Evolutionary conservation across 2,797 vertebrate species (phyloP).

Genomic region (Rhinella marina): DNA sequence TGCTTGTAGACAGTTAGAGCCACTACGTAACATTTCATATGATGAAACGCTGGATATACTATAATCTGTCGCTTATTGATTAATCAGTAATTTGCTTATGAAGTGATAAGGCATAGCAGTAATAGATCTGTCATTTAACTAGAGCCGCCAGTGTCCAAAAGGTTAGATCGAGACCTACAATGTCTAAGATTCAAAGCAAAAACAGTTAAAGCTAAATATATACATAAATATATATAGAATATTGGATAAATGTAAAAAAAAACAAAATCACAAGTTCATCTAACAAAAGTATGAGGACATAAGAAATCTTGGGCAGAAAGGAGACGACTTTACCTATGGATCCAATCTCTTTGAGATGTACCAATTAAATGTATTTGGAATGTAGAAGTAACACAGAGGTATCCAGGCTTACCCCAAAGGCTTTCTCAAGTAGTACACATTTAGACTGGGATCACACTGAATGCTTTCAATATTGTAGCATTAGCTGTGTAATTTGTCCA

Average conservation of each 20-base stretch:
- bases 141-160: slow-evolving; percentile 64
- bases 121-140: slow-evolving; percentile 32
- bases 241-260: background rate
- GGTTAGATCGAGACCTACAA: slow-evolving; percentile 53
- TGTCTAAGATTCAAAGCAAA: slow-evolving; percentile 42
- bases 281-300: background rate
- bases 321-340: background rate
- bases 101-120: slow-evolving; percentile 66
- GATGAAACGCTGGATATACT: slow-evolving; percentile 71
- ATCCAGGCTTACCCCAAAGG: slow-evolving; percentile 32
- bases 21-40: slow-evolving; percentile 74
- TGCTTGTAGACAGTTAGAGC: slow-evolving; percentile 73
- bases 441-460: slow-evolving; percentile 45
- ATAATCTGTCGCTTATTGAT: slow-evolving; percentile 69
- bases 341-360: background rate
- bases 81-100: slow-evolving; percentile 70
- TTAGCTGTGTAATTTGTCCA: slow-evolving; percentile 53
- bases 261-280: slow-evolving; percentile 1
- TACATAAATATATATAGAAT: background rate
- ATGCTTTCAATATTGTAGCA: slow-evolving; percentile 54
- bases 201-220: slow-evolving; percentile 24
- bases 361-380: slow-evolving; percentile 4
- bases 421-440: slow-evolving; percentile 42
- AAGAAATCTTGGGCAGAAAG: background rate
- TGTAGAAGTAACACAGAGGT: background rate